Conservation (phyloP, 2,888 invertebrate species). For the Disparrhopalites patrizii region DNA sequence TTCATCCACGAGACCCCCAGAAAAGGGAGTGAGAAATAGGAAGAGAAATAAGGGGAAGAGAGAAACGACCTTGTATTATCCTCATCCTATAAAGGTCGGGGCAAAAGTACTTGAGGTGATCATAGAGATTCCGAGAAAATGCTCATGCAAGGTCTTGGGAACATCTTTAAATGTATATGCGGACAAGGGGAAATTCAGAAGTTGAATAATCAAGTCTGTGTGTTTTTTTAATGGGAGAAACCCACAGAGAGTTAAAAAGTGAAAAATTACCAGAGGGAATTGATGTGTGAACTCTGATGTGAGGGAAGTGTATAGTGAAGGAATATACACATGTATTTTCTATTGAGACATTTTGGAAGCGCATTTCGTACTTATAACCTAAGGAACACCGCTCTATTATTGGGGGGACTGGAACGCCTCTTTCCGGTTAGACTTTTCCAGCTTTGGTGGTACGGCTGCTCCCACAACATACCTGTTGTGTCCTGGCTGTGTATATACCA, state of each 20-base stretch:
- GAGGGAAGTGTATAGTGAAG: no score
- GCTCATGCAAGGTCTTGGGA: no score
- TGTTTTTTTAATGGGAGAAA: conserved; percentile 18
- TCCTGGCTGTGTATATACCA: no score
- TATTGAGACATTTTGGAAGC: conserved; percentile 13
- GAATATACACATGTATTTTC: background rate
- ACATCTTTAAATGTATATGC: background rate
- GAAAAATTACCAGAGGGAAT: conserved; percentile 20
- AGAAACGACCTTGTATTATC: no score
- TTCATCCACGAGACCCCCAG: no score
- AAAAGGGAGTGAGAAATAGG: no score
- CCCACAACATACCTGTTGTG: no score
- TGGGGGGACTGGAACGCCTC: conserved; percentile 12
- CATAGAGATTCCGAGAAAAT: no score
- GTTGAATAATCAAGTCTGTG: conserved; percentile 12
- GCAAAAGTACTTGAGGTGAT: no score
- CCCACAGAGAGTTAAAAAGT: conserved; percentile 18
- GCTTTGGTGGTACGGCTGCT: background rate
- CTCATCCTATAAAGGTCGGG: background rate
- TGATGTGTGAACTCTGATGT: background rate
- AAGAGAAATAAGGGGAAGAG: no score
- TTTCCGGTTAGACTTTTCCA: conserved; percentile 17
- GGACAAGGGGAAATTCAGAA: conserved; percentile 3
- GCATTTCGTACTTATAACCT: background rate
- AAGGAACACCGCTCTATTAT: conserved; percentile 27